Percentiles rank a stretch among this genome's conserved stretches.
These are phyloP conservation scores for Huso huso DNA, from an alignment of 2,797 vertebrate genomes.

Conservation along the genomic window DNA sequence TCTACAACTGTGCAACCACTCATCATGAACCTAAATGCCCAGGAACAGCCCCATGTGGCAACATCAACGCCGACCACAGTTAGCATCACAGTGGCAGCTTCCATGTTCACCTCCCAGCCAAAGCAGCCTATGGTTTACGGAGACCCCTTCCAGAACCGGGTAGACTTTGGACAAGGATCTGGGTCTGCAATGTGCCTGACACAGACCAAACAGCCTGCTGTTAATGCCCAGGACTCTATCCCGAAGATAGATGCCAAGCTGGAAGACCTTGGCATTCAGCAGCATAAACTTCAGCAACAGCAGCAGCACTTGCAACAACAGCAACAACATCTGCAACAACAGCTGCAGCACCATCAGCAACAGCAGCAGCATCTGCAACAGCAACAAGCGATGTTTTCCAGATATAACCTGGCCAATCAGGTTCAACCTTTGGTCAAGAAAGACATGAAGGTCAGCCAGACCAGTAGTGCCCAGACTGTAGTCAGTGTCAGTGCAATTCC, in stretches of 20 bases:
- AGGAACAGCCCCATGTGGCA: constrained; percentile 80
- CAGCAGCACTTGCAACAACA: constrained; percentile 61
- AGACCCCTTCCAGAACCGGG: constrained; percentile 86
- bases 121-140: constrained; percentile 87
- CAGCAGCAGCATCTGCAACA: constrained; percentile 40
- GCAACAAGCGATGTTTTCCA: constrained; percentile 77
- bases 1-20: constrained; percentile 86
- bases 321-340: constrained; percentile 62
- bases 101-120: constrained; percentile 78
- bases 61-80: constrained; percentile 77
- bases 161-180: constrained; percentile 86
- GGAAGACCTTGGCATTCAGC: constrained; percentile 70
- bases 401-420: constrained; percentile 84
- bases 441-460: constrained; percentile 76
- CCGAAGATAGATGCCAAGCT: constrained; percentile 72
- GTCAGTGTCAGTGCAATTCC: constrained; percentile 60
- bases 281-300: constrained; percentile 65
- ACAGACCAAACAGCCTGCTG: constrained; percentile 69
- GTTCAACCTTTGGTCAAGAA: constrained; percentile 76
- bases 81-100: constrained; percentile 78
- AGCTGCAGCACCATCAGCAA: constrained; percentile 63
- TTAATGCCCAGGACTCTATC: constrained; percentile 44
- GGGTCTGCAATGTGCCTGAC: constrained; percentile 86
- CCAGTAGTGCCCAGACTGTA: constrained; percentile 55
- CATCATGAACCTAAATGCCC: constrained; percentile 93